Evolutionary conservation across 2,113 vertebrate species (phyloP), one percentile per base, ranked within the genome.

Genomic region (Cynopterus brachyotis): DNA sequence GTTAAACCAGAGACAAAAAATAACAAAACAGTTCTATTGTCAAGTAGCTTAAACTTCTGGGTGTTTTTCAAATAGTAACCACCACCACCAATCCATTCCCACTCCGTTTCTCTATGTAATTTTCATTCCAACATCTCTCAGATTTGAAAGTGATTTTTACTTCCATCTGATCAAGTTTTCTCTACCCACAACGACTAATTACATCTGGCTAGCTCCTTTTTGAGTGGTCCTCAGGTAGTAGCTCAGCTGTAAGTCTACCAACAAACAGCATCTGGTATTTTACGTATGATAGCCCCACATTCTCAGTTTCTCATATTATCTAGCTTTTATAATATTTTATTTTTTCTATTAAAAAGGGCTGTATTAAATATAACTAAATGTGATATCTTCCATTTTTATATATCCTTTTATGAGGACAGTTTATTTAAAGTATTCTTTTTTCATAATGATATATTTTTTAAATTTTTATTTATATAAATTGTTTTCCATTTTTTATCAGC

Each of bases 401-500:
- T 47, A 47, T 47, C 47, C 47, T 47, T 47, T 47, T 47, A 47
- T 47, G 12, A 47, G 47, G 47, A 50, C 16, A 15, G 13, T 50
- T 50, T 50, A 47, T 10, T 45, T 45, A 47, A 47, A 47, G 47
- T 47, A 47, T 47, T 47, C 47, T 47, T 47, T 47, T 47, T 47
- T 47, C 45, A 47, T 47, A 47, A 47, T 47, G 12, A 47, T 47
- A 13, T 47, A 47, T 47, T 47, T 13, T 13, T 47, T 13, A 50
- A 50, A 50, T 50, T 50, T 50, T 16, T 50, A 50, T 50, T 50
- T 50, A 12, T 47, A 12, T 47, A 47, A 12, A 15, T n/a, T 62
- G 28, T 37, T 88, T 79, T 42, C 24, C 60, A 47, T 82, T 92
- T 90, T 93, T 93, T 83, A 40, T 96, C 42, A 73, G 24, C 24